A percentile compares a stretch with the other conserved stretches of the same genome.
Conservation (phyloP, 2,113 vertebrate species). For the Albula goreensis region DNA sequence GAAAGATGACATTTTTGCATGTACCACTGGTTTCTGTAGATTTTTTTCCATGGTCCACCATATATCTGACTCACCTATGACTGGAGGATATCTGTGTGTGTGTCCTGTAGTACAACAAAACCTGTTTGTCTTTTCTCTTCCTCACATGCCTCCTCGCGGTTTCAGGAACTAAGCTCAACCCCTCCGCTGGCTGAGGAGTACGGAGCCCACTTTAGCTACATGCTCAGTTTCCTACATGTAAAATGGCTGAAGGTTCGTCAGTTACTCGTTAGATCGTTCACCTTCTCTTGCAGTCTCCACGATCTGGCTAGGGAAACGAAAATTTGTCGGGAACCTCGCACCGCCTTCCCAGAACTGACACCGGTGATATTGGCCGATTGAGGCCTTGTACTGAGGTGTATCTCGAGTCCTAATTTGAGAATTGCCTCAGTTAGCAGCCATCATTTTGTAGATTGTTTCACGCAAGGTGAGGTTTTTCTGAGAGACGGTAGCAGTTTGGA, state of each 20-base stretch:
- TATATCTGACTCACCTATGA: neutral
- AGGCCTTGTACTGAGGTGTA: neutral
- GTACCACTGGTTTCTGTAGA: neutral
- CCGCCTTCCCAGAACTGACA: neutral
- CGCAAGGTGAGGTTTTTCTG: neutral
- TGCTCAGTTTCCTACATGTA: conserved; percentile 68
- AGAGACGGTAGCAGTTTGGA: neutral
- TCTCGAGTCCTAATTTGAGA: neutral
- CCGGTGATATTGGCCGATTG: neutral
- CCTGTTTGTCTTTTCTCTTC: neutral
- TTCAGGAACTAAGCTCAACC: conserved; percentile 17
- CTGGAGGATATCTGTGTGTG: neutral
- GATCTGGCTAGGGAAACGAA: neutral
- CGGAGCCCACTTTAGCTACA: conserved; percentile 61
- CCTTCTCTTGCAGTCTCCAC: conserved; percentile 72
- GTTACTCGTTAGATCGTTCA: conserved; percentile 47
- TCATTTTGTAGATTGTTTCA: neutral
- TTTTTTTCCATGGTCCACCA: neutral
- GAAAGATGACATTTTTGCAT: neutral
- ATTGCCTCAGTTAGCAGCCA: neutral
- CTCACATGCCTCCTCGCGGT: neutral
- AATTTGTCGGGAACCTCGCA: neutral
- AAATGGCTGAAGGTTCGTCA: conserved; percentile 67
- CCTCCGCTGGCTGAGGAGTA: conserved; percentile 51
- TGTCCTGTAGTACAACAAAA: neutral